phyloP scores from a whole-genome alignment of 2,797 vertebrate genomes.

The Typhlichthys eigenmanni region DNA sequence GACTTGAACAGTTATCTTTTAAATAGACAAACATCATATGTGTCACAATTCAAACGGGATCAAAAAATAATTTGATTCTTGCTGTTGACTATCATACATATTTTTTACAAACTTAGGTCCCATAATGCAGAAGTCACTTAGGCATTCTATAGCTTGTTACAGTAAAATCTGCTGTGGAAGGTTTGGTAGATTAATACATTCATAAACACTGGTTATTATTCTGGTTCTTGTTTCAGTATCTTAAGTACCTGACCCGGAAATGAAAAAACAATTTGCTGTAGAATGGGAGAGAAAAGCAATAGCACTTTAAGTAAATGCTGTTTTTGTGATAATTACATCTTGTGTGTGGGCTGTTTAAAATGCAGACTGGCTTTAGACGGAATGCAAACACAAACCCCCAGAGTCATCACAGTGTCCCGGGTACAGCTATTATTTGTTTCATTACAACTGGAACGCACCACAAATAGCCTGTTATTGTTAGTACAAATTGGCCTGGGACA shows the following conservation, averaged over 20 bases:
- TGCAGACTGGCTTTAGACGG: slow-evolving; percentile 47
- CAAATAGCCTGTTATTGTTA: slow-evolving; percentile 53
- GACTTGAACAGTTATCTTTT: too few relatives aligned
- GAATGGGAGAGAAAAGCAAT: slow-evolving; percentile 32
- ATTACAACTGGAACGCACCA: slow-evolving; percentile 45
- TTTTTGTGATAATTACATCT: slow-evolving; percentile 64
- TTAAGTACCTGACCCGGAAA: slow-evolving; percentile 1
- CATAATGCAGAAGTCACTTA: too few relatives aligned
- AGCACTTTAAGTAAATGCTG: slow-evolving; percentile 34
- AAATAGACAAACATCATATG: too few relatives aligned
- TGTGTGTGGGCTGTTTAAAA: slow-evolving; percentile 48
- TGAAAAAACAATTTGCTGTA: slow-evolving; percentile 19
- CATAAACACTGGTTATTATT: slow-evolving; percentile 3
- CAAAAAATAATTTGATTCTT: too few relatives aligned
- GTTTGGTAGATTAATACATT: slow-evolving; percentile 4
- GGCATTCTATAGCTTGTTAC: neutral
- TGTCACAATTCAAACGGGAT: too few relatives aligned
- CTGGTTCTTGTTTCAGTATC: slow-evolving; percentile 15
- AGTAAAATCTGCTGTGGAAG: slow-evolving; percentile 1
- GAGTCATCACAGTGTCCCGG: slow-evolving; percentile 31
- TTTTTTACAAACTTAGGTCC: too few relatives aligned
- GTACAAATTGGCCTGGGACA: slow-evolving; percentile 21
- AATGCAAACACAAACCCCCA: slow-evolving; percentile 41
- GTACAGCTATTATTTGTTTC: slow-evolving; percentile 48
- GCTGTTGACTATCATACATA: too few relatives aligned